Evolutionary conservation across 2,113 vertebrate genomes (phyloP), one percentile per base, ranked within the genome.

Genomic region (Sterrhoptilus dennistouni): DNA sequence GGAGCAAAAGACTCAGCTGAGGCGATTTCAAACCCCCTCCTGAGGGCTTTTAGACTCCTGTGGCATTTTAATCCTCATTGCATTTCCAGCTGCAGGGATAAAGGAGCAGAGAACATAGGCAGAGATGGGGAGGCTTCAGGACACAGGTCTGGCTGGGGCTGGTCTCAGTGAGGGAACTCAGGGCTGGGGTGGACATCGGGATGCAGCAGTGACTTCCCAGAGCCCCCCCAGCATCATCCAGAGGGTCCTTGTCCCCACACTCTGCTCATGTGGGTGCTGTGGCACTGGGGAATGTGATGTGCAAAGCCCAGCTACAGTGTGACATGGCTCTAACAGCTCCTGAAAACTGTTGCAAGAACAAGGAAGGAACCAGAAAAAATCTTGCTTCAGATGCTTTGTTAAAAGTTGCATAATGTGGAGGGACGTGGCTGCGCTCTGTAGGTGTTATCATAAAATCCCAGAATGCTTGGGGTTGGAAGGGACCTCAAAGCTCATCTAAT

Each of bases 341-440:
- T 36, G 35, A 72, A 70, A 84, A 42, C 50, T 90, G 42, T 78
- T 83, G 70, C 56, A 89, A 83, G 69, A 95, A 57, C 16, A 79
- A 93, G 83, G 84, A 95, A 96, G 81, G 52, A 96, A 94, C 44
- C 50, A 89, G 64, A 75, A 87, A 42, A 29, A 9, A 24, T 93
- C 47, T 94, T 95, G 42, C 65, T 84, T 92, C 81, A 38, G 60
- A 72, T 11, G 19, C 19, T 75, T 83, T 77, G 54, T 72, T 57
- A 8, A 9, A 63, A 64, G 44, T 83, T 94, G 91, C 66, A 19
- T 31, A 80, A 94, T 16, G 36, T 61, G 38, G 29, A 50, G 68
- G 25, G n/a, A 33, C 0, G 0, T 17, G 53, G 27, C 81, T 69
- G 45, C 40, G 23, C 40, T 72, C 18, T 53, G 47, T 18, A 31